phyloP scores from a whole-genome alignment of 2,113 vertebrate genomes.

The Indicator indicator region DNA sequence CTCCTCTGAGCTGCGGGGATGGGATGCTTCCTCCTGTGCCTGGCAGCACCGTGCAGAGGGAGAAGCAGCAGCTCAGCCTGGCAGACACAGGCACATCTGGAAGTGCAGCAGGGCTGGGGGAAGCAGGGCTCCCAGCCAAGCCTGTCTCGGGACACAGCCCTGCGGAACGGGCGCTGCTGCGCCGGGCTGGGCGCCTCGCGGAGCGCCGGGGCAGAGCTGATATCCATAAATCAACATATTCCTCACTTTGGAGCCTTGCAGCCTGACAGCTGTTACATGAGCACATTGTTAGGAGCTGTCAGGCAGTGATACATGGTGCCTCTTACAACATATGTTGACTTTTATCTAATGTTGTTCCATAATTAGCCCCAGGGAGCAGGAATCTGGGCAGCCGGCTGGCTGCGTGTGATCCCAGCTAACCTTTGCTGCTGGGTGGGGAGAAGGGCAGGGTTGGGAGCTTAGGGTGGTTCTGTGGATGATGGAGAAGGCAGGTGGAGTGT shows the following conservation, averaged over 20 bases:
- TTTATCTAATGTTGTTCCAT: conserved; percentile 84
- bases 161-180: too few relatives aligned
- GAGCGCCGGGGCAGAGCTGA: conserved; percentile 72
- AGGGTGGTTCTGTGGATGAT: not conserved
- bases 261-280: conserved; percentile 84
- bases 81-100: not conserved
- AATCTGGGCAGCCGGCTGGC: conserved; percentile 75
- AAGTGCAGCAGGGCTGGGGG: accelerated
- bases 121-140: not conserved
- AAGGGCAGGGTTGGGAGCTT: not conserved
- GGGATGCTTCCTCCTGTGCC: not conserved
- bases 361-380: conserved; percentile 80
- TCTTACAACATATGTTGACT: conserved; percentile 87
- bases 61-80: accelerated
- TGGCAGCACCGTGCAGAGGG: accelerated
- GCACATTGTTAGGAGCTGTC: conserved; percentile 85
- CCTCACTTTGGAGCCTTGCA: conserved; percentile 76
- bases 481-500: not conserved
- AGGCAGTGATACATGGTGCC: conserved; percentile 79
- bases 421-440: conserved; percentile 57
- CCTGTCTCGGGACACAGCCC: too few relatives aligned
- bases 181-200: not conserved
- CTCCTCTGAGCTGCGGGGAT: too few relatives aligned
- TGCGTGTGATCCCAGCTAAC: conserved; percentile 74
- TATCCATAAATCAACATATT: conserved; percentile 86